Base-by-base conservation (phyloP, 2,888 invertebrate species). In the Azorinus chamasolen region DNA sequence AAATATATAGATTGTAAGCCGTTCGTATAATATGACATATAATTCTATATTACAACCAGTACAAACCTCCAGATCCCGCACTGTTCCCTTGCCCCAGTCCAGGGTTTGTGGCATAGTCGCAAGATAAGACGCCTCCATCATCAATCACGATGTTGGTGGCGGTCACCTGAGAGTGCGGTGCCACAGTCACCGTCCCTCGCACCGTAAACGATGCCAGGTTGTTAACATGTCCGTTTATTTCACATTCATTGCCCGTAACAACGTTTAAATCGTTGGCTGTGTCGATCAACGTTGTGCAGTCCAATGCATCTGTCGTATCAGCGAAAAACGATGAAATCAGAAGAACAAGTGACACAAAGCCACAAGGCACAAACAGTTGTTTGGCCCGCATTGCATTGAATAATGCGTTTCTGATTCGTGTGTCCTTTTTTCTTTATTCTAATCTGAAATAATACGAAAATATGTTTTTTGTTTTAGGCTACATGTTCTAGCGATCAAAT, bases 11-110 rank as follows among this genome's bases (percentile, higher is more conserved):
- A 10, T 32, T 10, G 10, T 10, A 32, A 32, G 32, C 5, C 5
- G 4, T 32, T 10, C 4, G 32, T 32, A 10, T 32, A 12, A 16
- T 4, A 4, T 45, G 5, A 18, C 45, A 37, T n/a, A 27, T 24
- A 37, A 20, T 39, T 22, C 12, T 2, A 10, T 39, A 14, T 12
- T 14, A 12, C 8, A 20, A 22, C 22, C 10, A 39, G n/a, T 22
- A 37, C 50, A n/a, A 54, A 73, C 74, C 74, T 63, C 74, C 74
- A 6, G 74, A 66, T 37, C 74, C 74, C 0, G 63, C 55, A 20
- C 25, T 51, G 24, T 37, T 62, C n/a, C 74, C 74, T n/a, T n/a
- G 37, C 10, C 74, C 74, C 10, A 50, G 14, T 20, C 68, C 62
- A 6, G 32, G 32, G 10, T 43, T 41, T 20, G 46, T 24, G 8